Base-by-base conservation (phyloP, 2,113 vertebrate genomes). In the Grus americana region DNA sequence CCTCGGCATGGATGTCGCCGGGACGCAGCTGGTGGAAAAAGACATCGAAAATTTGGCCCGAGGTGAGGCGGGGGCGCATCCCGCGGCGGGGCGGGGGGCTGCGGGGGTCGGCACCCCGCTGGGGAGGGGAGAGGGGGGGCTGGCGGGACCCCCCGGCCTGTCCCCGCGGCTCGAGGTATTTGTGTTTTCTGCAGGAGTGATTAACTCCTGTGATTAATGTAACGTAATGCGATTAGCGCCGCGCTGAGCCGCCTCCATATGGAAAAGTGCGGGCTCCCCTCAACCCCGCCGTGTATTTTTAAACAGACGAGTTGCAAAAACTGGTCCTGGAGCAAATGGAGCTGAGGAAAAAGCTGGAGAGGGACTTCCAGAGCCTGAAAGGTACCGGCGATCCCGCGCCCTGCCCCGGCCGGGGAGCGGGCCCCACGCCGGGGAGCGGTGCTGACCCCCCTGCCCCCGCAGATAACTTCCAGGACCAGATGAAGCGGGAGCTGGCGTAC, bases 391-490 rank as follows among this genome's bases (percentile, higher is more conserved):
- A 6, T 42, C 65, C 72, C 5, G 8, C 5, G 50, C 12, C 29
- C 6, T 6, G 34, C 2, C 38, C 24, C 27, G 24, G 36, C 26
- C 40, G 46, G 42, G 34, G 38, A 20, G 46, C 79, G 15, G 58
- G 47, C 12, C 59, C 23, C 11, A 22, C 20, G 15, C 5, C 47
- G 30, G 68, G 57, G 22, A 15, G 44, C 34, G 54, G 55, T 1
- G 67, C 84, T 93, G n/a, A 76, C 34, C 49, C 50, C n/a, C 15
- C 23, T 3, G 17, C 61, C 93, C 97, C 97, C 96, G 93, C 98
- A 99, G 99, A 99, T 98, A 99, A 99, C 98, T 99, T 99, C 97
- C 99, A 99, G 98, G 99, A 99, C 97, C 99, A 99, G 98, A 99
- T 99, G 99, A 99, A 99, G 97, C 98, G 99, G 92, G 99, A 99